A percentile compares a stretch with the other conserved stretches of the same genome.
Conservation (phyloP, 2,888 invertebrate species). For the Escarpia spicata region DNA sequence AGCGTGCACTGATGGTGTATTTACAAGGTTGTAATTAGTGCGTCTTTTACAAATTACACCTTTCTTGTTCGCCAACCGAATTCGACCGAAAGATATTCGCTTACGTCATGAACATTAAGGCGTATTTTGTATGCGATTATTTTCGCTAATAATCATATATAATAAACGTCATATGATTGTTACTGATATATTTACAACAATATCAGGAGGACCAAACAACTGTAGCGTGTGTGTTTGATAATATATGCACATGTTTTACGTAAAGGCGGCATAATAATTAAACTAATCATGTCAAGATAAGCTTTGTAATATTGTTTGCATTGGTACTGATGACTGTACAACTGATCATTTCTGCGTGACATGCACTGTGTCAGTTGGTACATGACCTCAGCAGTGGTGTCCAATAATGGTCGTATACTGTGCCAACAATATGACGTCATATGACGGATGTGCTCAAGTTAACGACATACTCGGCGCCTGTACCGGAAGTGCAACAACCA, state of each 20-base stretch:
- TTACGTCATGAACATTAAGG: not conserved
- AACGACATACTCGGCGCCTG: not conserved
- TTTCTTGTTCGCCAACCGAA: not conserved
- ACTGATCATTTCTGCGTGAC: not conserved
- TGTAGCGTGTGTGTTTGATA: not conserved
- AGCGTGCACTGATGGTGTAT: not conserved
- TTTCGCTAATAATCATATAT: not conserved
- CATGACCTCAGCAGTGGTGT: not conserved
- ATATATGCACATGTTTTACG: too few species aligned
- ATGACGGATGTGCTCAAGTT: not conserved
- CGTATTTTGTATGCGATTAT: not conserved
- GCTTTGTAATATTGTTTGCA: too few species aligned
- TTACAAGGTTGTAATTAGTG: not conserved
- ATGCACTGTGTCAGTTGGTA: not conserved
- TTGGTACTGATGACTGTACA: too few species aligned
- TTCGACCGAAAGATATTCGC: not conserved
- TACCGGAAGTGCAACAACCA: not conserved
- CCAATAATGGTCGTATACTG: not conserved
- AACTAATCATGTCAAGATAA: too few species aligned
- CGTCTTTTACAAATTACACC: not conserved
- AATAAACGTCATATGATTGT: not conserved
- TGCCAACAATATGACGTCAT: not conserved
- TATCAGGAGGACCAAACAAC: not conserved
- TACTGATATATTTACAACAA: not conserved
- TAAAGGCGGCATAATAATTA: too few species aligned